Evolutionary conservation across 2,888 invertebrate genomes (phyloP).

Genomic region (Himalopsyche tibetana): DNA sequence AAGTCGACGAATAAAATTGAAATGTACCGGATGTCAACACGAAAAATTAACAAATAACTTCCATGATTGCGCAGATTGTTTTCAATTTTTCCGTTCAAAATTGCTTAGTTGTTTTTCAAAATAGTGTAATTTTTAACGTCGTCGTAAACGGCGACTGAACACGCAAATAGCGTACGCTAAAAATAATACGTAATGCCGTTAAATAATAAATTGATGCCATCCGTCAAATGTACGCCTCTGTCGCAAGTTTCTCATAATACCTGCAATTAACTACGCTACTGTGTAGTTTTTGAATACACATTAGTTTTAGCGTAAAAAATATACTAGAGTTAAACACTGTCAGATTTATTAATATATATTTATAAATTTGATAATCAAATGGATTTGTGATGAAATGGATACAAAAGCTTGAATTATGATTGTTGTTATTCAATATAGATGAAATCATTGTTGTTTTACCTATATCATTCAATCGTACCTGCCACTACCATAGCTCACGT

Average conservation of each 20-base stretch:
- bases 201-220: slow-evolving; percentile 57
- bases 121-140: slow-evolving; percentile 68
- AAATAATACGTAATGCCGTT: slow-evolving; percentile 56
- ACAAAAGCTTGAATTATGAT: too few relatives aligned
- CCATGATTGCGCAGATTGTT: slow-evolving; percentile 18
- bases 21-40: neutral
- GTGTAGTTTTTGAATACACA: slow-evolving; percentile 2
- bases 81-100: slow-evolving; percentile 41
- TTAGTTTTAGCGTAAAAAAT: too few relatives aligned
- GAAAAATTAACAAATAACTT: slow-evolving; percentile 17
- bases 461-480: too few relatives aligned
- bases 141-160: slow-evolving; percentile 66
- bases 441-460: too few relatives aligned
- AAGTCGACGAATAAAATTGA: neutral
- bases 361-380: too few relatives aligned
- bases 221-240: slow-evolving; percentile 61
- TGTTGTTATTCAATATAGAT: too few relatives aligned
- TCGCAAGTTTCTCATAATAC: slow-evolving; percentile 52
- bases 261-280: slow-evolving; percentile 51
- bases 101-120: slow-evolving; percentile 37
- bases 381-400: too few relatives aligned
- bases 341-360: too few relatives aligned
- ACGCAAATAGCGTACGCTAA: slow-evolving; percentile 66
- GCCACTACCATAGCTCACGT: too few relatives aligned
- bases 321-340: too few relatives aligned